Conservation (phyloP, 1,140 invertebrate genomes). For the Chironomus tepperi region DNA sequence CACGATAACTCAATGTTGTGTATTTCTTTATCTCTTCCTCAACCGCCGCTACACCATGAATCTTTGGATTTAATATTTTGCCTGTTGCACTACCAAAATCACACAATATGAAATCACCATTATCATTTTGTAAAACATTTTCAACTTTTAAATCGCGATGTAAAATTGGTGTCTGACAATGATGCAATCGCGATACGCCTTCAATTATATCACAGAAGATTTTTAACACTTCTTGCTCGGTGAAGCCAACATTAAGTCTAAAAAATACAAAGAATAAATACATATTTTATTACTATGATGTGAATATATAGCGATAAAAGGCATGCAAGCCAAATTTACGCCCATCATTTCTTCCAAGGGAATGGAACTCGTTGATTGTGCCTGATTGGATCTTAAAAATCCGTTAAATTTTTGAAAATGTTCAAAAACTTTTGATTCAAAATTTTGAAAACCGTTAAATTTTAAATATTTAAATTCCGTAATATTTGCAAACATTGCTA, state of each 20-base stretch:
- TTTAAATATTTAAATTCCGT: too few relatives aligned
- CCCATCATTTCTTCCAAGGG: constrained; percentile 27
- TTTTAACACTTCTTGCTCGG: constrained; percentile 73
- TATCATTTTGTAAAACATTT: constrained; percentile 75
- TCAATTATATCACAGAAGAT: constrained; percentile 94
- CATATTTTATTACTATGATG: constrained; percentile 24
- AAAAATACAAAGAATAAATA: constrained; percentile 26
- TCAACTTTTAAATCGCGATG: constrained; percentile 93
- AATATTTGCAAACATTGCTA: too few relatives aligned
- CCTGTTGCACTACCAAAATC: constrained; percentile 86
- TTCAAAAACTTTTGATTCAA: too few relatives aligned
- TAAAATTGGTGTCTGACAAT: constrained; percentile 90
- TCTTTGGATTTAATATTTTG: constrained; percentile 62
- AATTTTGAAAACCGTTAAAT: too few relatives aligned
- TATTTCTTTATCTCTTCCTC: constrained; percentile 93
- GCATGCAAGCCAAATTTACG: background rate
- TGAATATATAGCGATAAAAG: constrained; percentile 18
- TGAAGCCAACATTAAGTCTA: constrained; percentile 62
- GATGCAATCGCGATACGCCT: constrained; percentile 85
- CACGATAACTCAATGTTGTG: constrained; percentile 85
- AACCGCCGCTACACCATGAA: constrained; percentile 61
- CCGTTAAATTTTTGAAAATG: too few relatives aligned
- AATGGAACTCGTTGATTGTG: too few relatives aligned
- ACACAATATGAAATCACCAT: constrained; percentile 72
- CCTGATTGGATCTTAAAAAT: too few relatives aligned